Percentiles rank a stretch among this genome's conserved stretches.
Conservation (phyloP, 1,140 invertebrate genomes). For the Pseudachorutes palmiensis region DNA sequence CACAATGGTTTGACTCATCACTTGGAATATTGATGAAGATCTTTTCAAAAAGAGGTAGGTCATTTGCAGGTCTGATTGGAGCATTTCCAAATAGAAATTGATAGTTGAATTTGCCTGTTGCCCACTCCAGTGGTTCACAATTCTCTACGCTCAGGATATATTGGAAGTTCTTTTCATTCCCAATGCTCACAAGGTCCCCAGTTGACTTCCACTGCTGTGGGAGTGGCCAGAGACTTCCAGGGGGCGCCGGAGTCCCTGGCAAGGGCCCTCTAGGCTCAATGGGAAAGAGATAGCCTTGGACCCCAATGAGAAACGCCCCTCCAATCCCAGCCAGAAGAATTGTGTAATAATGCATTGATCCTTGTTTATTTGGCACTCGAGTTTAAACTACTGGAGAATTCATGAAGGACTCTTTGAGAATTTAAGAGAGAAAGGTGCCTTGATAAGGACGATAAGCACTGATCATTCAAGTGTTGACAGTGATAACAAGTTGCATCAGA, state of each 20-base stretch:
- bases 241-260: slow-evolving; percentile 5
- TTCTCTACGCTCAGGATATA: neutral
- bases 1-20: slow-evolving; percentile 18
- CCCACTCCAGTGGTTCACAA: slow-evolving; percentile 19
- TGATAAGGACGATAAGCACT: too few relatives aligned
- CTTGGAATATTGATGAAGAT: neutral
- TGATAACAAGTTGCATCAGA: too few relatives aligned
- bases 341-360: too few relatives aligned
- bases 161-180: neutral
- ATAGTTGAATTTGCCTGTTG: slow-evolving; percentile 16
- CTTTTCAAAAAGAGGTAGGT: neutral
- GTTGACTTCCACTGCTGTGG: slow-evolving; percentile 6
- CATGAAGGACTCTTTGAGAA: too few relatives aligned
- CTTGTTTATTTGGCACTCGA: too few relatives aligned
- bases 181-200: slow-evolving; percentile 1
- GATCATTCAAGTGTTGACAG: too few relatives aligned
- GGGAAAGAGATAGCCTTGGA: slow-evolving; percentile 13
- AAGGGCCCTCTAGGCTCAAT: slow-evolving; percentile 21
- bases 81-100: slow-evolving; percentile 1
- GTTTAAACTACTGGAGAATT: too few relatives aligned
- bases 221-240: slow-evolving; percentile 23
- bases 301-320: too few relatives aligned
- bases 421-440: too few relatives aligned
- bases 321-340: too few relatives aligned
- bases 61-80: neutral